Conservation (phyloP, 2,113 vertebrate genomes). For the Pomatostomus ruficeps region DNA sequence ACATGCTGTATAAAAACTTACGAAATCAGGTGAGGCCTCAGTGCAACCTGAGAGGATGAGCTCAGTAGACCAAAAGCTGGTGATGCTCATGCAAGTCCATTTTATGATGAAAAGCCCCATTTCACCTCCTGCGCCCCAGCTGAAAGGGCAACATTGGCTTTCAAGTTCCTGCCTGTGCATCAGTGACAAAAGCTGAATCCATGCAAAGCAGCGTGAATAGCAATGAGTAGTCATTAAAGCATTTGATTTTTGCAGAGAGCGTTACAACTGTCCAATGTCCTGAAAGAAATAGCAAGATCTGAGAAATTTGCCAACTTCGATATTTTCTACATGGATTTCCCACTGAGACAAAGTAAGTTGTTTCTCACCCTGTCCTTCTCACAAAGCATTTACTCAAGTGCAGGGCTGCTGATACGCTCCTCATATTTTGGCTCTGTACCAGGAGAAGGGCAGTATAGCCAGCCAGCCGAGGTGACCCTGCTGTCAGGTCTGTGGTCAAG, state of each 20-base stretch:
- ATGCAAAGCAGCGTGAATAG: not conserved
- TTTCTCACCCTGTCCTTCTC: not conserved
- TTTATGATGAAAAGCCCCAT: not conserved
- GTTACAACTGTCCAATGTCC: slow-evolving; percentile 66
- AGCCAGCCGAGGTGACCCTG: not conserved
- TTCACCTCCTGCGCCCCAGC: not conserved
- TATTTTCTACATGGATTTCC: slow-evolving; percentile 72
- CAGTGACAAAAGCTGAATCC: not conserved
- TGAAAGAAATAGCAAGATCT: slow-evolving; percentile 63
- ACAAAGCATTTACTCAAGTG: not conserved
- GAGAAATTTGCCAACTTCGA: slow-evolving; percentile 70
- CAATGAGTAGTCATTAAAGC: not conserved
- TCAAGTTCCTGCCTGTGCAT: not conserved
- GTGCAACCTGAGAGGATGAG: not conserved
- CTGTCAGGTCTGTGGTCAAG: not conserved
- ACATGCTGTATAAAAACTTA: not conserved
- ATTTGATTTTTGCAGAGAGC: slow-evolving; percentile 64
- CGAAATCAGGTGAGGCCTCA: not conserved
- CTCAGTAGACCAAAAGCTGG: not conserved
- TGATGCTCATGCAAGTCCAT: not conserved
- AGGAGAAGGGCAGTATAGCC: not conserved
- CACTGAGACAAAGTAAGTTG: slow-evolving; percentile 72
- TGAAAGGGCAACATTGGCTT: not conserved
- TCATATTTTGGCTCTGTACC: not conserved
- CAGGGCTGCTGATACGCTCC: not conserved